Evolutionary conservation across 2,888 invertebrate species (phyloP).

Genomic region (Cheilosia vulpina): DNA sequence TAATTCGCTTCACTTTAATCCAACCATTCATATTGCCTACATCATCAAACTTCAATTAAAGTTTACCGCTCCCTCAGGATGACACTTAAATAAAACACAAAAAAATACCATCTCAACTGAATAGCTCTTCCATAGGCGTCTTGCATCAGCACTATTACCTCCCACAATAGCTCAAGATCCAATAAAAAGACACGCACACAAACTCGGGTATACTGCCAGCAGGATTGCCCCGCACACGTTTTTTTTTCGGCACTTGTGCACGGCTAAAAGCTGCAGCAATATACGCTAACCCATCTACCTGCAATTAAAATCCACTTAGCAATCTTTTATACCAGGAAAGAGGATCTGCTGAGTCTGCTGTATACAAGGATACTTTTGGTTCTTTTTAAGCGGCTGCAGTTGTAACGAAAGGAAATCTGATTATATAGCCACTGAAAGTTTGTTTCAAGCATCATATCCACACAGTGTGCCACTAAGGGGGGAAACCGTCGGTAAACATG

Average conservation of each 20-base stretch:
- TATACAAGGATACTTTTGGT: conserved; percentile 34
- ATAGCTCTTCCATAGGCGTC: conserved; percentile 35
- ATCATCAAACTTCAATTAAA: conserved; percentile 60
- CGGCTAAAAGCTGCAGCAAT: conserved; percentile 38
- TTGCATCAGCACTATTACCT: conserved; percentile 64
- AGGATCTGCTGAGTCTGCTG: conserved; percentile 51
- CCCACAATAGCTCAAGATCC: conserved; percentile 51
- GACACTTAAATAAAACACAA: conserved; percentile 3
- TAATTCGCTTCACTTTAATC: conserved; percentile 3
- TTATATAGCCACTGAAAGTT: conserved; percentile 14
- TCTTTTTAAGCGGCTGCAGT: conserved; percentile 20
- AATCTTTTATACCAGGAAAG: conserved; percentile 37
- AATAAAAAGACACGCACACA: conserved; percentile 23
- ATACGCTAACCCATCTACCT: conserved; percentile 22
- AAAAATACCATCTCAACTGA: conserved; percentile 46
- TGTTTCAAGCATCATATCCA: conserved; percentile 18
- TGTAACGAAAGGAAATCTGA: conserved; percentile 37
- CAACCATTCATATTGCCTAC: conserved; percentile 12
- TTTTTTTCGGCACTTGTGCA: conserved; percentile 58
- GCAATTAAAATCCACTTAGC: conserved; percentile 71
- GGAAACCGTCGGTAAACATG: not conserved
- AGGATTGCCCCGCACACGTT: not conserved
- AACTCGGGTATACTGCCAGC: not conserved
- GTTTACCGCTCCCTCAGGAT: conserved; percentile 33
- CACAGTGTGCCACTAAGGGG: not conserved